A percentile compares a stretch with the other conserved stretches of the same genome.
phyloP scores from a whole-genome alignment of 2,797 vertebrate species.

The Cirrhinus molitorella region DNA sequence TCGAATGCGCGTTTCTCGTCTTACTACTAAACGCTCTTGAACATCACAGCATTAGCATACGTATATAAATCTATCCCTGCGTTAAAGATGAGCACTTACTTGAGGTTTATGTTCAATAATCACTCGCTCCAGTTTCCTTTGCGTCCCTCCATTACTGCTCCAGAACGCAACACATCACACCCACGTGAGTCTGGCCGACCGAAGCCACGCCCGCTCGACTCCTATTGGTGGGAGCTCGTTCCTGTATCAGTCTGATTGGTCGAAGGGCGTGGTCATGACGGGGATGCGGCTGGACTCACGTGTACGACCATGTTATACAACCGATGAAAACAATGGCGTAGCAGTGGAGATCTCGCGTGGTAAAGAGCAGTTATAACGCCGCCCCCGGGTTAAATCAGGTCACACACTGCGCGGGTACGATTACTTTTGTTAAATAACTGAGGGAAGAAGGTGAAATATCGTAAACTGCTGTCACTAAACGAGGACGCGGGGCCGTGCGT shows the following conservation, averaged over 20 bases:
- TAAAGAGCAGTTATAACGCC: background rate
- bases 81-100: background rate
- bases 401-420: background rate
- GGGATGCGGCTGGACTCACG: slow-evolving; percentile 69
- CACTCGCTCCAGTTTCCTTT: slow-evolving; percentile 34
- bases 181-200: slow-evolving; percentile 74
- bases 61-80: background rate
- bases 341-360: background rate
- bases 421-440: background rate
- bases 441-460: background rate
- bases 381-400: background rate
- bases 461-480: background rate
- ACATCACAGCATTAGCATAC: background rate
- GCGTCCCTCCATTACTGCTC: slow-evolving; percentile 17
- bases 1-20: background rate
- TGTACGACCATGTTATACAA: slow-evolving; percentile 78
- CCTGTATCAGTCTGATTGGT: slow-evolving; percentile 20
- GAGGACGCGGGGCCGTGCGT: background rate
- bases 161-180: slow-evolving; percentile 71
- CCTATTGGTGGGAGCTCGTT: slow-evolving; percentile 61
- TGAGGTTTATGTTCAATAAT: slow-evolving; percentile 17
- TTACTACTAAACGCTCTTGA: background rate
- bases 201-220: slow-evolving; percentile 59
- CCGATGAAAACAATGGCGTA: slow-evolving; percentile 48
- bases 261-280: slow-evolving; percentile 34